Evolutionary conservation across 2,888 invertebrate genomes (phyloP).

Genomic region (Antheraea assamensis): DNA sequence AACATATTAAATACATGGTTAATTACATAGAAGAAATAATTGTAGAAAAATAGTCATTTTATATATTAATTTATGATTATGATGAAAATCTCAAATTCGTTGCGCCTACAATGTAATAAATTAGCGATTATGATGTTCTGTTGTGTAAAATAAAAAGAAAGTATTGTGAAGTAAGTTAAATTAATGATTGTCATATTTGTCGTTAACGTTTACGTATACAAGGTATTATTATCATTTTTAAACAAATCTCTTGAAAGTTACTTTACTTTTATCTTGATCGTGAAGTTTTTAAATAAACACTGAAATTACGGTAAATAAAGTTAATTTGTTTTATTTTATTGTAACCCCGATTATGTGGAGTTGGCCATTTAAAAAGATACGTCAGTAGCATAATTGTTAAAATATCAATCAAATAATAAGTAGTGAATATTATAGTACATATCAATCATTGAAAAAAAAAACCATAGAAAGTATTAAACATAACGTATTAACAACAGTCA

Average conservation of each 20-base stretch:
- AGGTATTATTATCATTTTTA: conserved; percentile 63
- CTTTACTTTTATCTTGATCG: conserved; percentile 76
- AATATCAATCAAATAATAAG: background rate
- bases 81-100: conserved; percentile 6
- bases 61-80: background rate
- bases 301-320: conserved; percentile 57
- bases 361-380: background rate
- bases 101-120: conserved; percentile 14
- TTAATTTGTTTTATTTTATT: conserved; percentile 10
- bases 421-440: too few species aligned
- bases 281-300: conserved; percentile 77
- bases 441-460: too few species aligned
- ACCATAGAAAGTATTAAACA: too few species aligned
- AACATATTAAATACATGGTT: conserved; percentile 21
- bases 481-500: too few species aligned
- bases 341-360: background rate
- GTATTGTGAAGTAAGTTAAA: conserved; percentile 50
- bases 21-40: background rate
- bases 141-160: conserved; percentile 36
- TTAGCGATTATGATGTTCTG: conserved; percentile 20
- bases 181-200: conserved; percentile 41
- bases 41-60: background rate
- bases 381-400: background rate
- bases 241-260: conserved; percentile 71
- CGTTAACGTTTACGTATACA: conserved; percentile 50